A percentile compares a stretch with the other conserved stretches of the same genome.
Evolutionary conservation across 2,888 invertebrate species (phyloP).

Genomic region (Ellobium chinense): DNA sequence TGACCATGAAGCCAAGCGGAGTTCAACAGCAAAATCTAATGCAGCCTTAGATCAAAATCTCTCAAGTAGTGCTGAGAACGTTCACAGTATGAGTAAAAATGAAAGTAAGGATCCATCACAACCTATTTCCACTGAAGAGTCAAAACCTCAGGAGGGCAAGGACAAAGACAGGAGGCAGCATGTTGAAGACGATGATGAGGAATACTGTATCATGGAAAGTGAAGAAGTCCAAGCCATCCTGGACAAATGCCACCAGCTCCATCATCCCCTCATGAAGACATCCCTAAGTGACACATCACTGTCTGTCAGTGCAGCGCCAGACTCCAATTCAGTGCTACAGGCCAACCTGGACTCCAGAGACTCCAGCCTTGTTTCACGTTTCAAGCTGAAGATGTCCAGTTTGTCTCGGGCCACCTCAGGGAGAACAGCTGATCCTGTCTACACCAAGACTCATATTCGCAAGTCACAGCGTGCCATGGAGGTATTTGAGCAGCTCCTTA

Average conservation of each 20-base stretch:
- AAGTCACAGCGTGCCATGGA: conserved; percentile 68
- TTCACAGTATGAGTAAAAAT: neutral
- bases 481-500: conserved; percentile 60
- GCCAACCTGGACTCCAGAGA: conserved; percentile 22
- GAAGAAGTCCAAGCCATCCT: conserved; percentile 50
- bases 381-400: conserved; percentile 54
- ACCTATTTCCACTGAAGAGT: neutral
- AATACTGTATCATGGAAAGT: conserved; percentile 44
- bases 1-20: neutral
- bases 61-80: neutral
- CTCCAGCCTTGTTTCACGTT: conserved; percentile 43
- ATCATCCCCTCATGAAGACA: conserved; percentile 64
- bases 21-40: neutral
- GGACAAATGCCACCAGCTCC: conserved; percentile 49
- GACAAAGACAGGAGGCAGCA: neutral
- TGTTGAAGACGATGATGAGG: conserved; percentile 29
- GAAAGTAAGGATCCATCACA: neutral
- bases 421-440: conserved; percentile 23
- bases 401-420: conserved; percentile 50
- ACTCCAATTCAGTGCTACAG: neutral
- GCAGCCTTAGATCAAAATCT: neutral
- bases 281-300: conserved; percentile 69
- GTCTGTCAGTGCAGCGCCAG: conserved; percentile 6
- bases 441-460: conserved; percentile 53
- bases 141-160: neutral